Conservation (phyloP, 2,113 vertebrate species). For the Notothenia coriiceps region DNA sequence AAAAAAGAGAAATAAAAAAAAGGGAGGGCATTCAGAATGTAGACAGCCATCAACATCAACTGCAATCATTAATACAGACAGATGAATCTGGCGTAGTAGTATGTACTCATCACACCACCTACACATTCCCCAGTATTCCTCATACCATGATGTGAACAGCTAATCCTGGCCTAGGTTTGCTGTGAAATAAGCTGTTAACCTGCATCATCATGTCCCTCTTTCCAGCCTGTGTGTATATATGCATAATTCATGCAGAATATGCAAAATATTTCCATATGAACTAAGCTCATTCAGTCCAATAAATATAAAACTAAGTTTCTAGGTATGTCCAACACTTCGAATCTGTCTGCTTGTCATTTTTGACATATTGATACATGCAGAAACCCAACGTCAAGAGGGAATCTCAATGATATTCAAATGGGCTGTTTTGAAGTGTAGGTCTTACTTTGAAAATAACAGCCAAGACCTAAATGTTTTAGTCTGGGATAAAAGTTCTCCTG, state of each 20-base stretch:
- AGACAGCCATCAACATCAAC: not conserved
- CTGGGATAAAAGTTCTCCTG: not conserved
- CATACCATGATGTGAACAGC: not conserved
- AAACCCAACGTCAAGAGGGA: not conserved
- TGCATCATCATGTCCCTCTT: not conserved
- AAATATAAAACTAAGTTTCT: not conserved
- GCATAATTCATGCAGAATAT: slow-evolving; percentile 23
- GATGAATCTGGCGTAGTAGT: not conserved
- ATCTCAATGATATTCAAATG: slow-evolving; percentile 1
- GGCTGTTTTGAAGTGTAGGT: not conserved
- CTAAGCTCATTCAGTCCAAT: not conserved
- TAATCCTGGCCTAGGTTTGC: not conserved
- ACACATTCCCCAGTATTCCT: not conserved
- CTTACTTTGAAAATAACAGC: not conserved
- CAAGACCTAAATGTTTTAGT: not conserved
- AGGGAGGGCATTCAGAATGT: not conserved
- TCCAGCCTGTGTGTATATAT: slow-evolving; percentile 6
- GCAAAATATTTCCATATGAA: not conserved
- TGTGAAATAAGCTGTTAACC: slow-evolving; percentile 18
- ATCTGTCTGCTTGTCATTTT: not conserved
- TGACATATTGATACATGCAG: not conserved
- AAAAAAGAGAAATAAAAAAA: slow-evolving; percentile 25
- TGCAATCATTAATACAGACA: slow-evolving; percentile 4
- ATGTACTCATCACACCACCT: not conserved
- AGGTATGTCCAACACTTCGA: not conserved